A percentile compares a stretch with the other conserved stretches of the same genome.
Conservation (phyloP, 1,140 invertebrate genomes). For the Cyclina sinensis region DNA sequence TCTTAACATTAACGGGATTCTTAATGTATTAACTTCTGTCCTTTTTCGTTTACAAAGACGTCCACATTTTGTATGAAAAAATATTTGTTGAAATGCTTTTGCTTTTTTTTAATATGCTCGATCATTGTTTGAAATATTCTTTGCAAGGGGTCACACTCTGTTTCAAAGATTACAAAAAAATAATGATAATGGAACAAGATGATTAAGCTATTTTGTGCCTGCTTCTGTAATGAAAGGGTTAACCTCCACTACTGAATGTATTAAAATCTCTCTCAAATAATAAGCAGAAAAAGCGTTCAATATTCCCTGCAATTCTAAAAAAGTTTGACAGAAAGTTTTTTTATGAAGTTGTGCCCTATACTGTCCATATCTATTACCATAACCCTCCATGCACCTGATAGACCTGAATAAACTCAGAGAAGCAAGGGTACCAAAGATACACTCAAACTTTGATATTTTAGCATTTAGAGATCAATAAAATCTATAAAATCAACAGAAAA, state of each 20-base stretch:
- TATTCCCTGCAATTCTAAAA: too few species aligned
- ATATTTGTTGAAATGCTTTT: slow-evolving; percentile 13
- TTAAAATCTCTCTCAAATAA: neutral
- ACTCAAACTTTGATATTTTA: too few species aligned
- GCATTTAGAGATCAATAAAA: too few species aligned
- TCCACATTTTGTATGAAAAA: neutral
- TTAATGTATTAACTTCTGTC: slow-evolving; percentile 32
- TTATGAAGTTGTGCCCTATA: too few species aligned
- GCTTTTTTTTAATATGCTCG: neutral
- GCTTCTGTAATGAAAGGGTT: neutral
- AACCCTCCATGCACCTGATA: too few species aligned
- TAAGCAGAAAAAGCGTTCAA: too few species aligned
- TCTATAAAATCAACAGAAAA: too few species aligned
- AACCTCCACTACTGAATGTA: neutral
- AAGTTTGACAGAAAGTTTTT: too few species aligned
- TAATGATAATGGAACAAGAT: neutral
- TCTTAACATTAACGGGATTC: neutral
- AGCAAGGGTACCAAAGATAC: too few species aligned
- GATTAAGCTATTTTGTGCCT: slow-evolving; percentile 5
- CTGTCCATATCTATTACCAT: too few species aligned
- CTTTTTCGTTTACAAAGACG: neutral
- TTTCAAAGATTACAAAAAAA: neutral
- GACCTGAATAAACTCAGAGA: too few species aligned
- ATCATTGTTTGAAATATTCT: slow-evolving; percentile 23
- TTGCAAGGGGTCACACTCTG: slow-evolving; percentile 19